phyloP scores from a whole-genome alignment of 92 coral and sea anemone species.

The Phenganax stokvisi region DNA sequence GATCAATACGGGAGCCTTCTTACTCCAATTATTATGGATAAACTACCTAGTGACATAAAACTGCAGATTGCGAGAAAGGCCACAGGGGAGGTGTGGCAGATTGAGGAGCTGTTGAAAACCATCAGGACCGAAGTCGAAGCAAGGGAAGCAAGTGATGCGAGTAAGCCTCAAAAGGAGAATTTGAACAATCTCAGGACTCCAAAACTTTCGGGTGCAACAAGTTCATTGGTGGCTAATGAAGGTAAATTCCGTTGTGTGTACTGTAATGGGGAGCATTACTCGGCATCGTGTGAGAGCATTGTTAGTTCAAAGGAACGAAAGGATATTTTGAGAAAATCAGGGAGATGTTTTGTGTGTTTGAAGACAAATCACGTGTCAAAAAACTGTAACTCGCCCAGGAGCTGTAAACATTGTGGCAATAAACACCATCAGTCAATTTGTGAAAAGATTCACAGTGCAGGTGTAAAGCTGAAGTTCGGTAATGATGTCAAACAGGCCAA shows the following conservation, averaged over 20 bases:
- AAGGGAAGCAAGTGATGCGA: slow-evolving; percentile 17
- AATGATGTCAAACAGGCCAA: not conserved
- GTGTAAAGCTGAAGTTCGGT: not conserved
- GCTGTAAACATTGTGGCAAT: slow-evolving; percentile 32
- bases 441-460: not conserved
- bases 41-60: not conserved
- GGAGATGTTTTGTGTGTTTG: slow-evolving; percentile 35
- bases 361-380: slow-evolving; percentile 17
- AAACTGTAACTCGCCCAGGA: slow-evolving; percentile 25
- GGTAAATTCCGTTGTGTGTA: slow-evolving; percentile 9
- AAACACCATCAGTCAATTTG: slow-evolving; percentile 49
- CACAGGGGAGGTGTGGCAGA: slow-evolving; percentile 22
- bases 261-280: slow-evolving; percentile 32
- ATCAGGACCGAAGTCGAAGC: not conserved
- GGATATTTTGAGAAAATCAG: slow-evolving; percentile 12
- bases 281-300: slow-evolving; percentile 40
- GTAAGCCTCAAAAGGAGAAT: not conserved
- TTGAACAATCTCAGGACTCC: not conserved
- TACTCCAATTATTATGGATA: slow-evolving; percentile 17
- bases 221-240: not conserved
- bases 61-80: slow-evolving; percentile 9
- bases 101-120: not conserved
- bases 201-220: slow-evolving; percentile 3
- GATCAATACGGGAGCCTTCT: slow-evolving; percentile 26
- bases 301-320: slow-evolving; percentile 20